Percentiles rank a stretch among this genome's conserved stretches.
Conservation (phyloP, 2,888 invertebrate species). For the Myopa testacea region DNA sequence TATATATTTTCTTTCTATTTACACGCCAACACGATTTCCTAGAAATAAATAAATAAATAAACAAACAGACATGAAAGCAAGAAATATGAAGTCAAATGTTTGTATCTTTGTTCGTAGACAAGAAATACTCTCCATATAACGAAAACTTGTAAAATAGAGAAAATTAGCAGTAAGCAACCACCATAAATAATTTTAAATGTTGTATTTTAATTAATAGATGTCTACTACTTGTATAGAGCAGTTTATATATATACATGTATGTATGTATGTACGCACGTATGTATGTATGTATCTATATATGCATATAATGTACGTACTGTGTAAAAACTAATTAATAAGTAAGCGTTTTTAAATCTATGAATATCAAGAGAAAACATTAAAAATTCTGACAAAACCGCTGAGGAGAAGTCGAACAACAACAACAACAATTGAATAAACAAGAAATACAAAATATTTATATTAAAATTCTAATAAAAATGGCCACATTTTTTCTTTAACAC, state of each 20-base stretch:
- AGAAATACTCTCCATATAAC: not conserved
- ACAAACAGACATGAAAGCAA: not conserved
- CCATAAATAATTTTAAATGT: not conserved
- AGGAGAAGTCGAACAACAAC: not conserved
- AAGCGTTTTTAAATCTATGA: constrained; percentile 32
- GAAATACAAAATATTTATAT: not conserved
- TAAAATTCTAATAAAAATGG: constrained; percentile 20
- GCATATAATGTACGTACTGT: constrained; percentile 39
- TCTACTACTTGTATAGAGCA: constrained; percentile 34
- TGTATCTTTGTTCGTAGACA: not conserved
- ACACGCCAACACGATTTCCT: not conserved
- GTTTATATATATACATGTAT: constrained; percentile 25
- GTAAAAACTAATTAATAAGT: constrained; percentile 1
- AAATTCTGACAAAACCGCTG: not conserved
- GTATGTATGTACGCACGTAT: constrained; percentile 45
- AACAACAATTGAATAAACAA: not conserved
- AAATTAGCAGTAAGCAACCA: not conserved
- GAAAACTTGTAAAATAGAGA: not conserved
- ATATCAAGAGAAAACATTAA: constrained; percentile 21
- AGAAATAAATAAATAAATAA: not conserved
- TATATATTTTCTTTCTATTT: constrained; percentile 8
- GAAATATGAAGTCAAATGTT: not conserved
- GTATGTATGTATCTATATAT: constrained; percentile 39
- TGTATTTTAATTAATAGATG: constrained; percentile 36
- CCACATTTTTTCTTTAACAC: constrained; percentile 15